These are phyloP conservation scores for Raphicerus campestris DNA, from an alignment of 2,113 vertebrate species.

Conservation along the genomic window DNA sequence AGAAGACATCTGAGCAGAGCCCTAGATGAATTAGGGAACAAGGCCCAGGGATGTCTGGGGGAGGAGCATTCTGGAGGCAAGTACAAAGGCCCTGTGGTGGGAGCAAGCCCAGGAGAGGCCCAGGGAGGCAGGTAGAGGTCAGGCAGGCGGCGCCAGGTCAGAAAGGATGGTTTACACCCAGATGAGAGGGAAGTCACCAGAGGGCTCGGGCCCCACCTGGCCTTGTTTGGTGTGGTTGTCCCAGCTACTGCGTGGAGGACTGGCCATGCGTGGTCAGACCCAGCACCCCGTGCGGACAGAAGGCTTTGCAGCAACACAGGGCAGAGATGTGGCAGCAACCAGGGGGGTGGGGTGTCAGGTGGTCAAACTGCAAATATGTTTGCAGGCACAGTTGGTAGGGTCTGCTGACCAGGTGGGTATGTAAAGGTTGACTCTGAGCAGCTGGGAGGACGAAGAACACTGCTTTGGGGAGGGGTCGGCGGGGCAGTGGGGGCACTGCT, in stretches of 20 bases:
- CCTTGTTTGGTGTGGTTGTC: not conserved
- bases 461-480: fast-evolving
- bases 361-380: fast-evolving
- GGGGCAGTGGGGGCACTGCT: fast-evolving
- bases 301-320: not conserved
- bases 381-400: not conserved
- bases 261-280: not conserved
- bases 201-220: not conserved
- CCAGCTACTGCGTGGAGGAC: fast-evolving
- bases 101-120: not conserved
- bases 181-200: too few relatives aligned
- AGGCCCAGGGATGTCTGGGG: fast-evolving
- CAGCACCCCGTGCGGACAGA: fast-evolving
- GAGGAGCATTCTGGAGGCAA: not conserved
- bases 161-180: not conserved
- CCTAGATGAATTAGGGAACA: not conserved
- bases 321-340: fast-evolving
- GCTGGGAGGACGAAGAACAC: not conserved
- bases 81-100: not conserved
- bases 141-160: not conserved
- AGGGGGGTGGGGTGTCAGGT: fast-evolving
- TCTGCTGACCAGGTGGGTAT: not conserved
- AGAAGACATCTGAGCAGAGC: not conserved
- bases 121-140: not conserved
- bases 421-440: not conserved